Evolutionary conservation across 2,888 invertebrate genomes (phyloP), one percentile per base, ranked within the genome.

Genomic region (Drosophila testacea): DNA sequence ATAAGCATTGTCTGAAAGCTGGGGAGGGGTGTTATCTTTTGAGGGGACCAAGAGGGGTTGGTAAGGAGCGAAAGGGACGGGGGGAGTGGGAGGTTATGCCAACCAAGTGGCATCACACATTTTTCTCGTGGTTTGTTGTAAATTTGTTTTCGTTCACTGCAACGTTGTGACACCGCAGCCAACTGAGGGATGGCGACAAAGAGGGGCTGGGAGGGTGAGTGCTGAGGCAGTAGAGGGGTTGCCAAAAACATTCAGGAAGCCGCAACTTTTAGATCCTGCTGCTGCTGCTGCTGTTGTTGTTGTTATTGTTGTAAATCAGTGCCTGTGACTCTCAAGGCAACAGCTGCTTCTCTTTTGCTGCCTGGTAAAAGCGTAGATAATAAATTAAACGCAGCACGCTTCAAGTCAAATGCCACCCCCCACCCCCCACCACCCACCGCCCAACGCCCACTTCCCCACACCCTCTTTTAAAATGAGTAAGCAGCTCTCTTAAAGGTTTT

Each of bases 81-180:
- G 22, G 46, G 30, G 6, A 1, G 11, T 2, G 54, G 50, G 22
- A 38, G 61, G 50, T 42, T 59, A 65, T 56, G 76, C 51, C 68
- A 79, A 71, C 70, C 81, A 81, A 83, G 86, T 85, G 83, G 83
- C 86, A 83, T 76, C 86, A 81, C 71, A 87, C 78, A 78, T 85
- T 79, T 84, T 87, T 77, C 84, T 77, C 70, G 85, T 85, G 85
- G 85, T 81, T 87, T 84, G 85, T 84, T 87, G 88, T 84, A 84
- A 85, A 85, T 85, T 85, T 85, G 85, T 85, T 85, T 85, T 85
- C 85, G 85, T 85, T 87, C 82, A 82, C 85, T 84, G 83, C 82
- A 85, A 81, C 77, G 79, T 65, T 85, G 83, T 80, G 82, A 84
- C 84, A 83, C 86, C 81, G 73, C 86, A 83, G 62, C 76, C 64